Percentiles rank a stretch among this genome's conserved stretches.
These are phyloP conservation scores for Globia sparganii DNA, from an alignment of 2,888 invertebrate species.

Conservation along the genomic window DNA sequence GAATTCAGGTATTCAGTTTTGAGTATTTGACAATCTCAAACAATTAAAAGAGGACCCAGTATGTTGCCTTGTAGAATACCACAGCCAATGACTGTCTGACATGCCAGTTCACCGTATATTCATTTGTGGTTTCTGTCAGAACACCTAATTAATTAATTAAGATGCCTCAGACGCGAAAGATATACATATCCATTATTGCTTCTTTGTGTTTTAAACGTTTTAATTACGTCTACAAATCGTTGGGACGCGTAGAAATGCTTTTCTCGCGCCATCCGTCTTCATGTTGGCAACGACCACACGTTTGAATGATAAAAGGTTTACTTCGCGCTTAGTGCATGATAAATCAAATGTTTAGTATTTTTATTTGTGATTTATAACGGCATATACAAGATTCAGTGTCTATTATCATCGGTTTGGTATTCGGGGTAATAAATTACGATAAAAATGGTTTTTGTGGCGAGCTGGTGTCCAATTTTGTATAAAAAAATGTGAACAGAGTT, in stretches of 20 bases:
- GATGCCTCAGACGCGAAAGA: slow-evolving; percentile 12
- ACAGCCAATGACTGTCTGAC: neutral
- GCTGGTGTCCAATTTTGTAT: neutral
- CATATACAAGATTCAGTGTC: slow-evolving; percentile 35
- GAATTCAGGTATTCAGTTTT: neutral
- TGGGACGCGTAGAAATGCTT: slow-evolving; percentile 40
- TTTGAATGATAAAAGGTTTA: slow-evolving; percentile 40
- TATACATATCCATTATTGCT: slow-evolving; percentile 36
- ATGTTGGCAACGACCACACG: slow-evolving; percentile 53
- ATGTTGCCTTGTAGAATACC: slow-evolving; percentile 21
- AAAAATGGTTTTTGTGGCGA: neutral
- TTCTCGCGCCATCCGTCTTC: slow-evolving; percentile 40
- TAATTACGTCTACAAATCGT: slow-evolving; percentile 31
- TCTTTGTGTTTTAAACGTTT: slow-evolving; percentile 38
- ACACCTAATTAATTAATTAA: slow-evolving; percentile 16
- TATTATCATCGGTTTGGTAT: slow-evolving; percentile 24
- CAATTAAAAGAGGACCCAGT: slow-evolving; percentile 6
- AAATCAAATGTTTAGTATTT: slow-evolving; percentile 51
- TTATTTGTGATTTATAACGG: slow-evolving; percentile 55
- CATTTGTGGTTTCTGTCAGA: neutral
- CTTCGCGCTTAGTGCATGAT: slow-evolving; percentile 36
- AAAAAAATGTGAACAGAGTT: neutral
- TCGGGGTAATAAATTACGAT: slow-evolving; percentile 26
- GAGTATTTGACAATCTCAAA: neutral
- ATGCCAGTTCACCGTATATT: slow-evolving; percentile 4